These are phyloP conservation scores for Acrocyrtus sp. DNA, from an alignment of 2,888 invertebrate species.

Conservation along the genomic window DNA sequence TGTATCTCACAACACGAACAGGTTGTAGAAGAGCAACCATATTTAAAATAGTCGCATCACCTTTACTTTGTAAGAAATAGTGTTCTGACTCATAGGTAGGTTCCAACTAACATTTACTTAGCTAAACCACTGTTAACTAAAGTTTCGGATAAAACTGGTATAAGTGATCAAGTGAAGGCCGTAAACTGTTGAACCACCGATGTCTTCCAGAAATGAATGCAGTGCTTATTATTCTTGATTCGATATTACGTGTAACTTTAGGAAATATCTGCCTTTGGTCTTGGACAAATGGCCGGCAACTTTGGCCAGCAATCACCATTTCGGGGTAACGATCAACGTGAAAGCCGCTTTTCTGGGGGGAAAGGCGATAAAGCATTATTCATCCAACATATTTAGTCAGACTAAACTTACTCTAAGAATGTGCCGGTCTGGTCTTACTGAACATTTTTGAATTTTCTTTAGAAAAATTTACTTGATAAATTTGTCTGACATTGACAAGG, in stretches of 20 bases:
- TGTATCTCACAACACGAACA: no score
- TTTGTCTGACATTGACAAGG: no score
- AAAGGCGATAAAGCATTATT: no score
- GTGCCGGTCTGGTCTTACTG: no score
- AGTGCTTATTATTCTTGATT: no score
- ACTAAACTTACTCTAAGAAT: no score
- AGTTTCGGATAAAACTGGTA: neutral
- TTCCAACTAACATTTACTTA: no score
- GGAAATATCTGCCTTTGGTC: slow-evolving; percentile 62
- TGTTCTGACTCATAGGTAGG: slow-evolving; percentile 47
- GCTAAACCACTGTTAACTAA: neutral
- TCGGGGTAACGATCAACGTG: slow-evolving; percentile 52
- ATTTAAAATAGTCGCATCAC: slow-evolving; percentile 19
- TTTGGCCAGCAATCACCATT: slow-evolving; percentile 54
- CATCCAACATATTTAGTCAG: no score
- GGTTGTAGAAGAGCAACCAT: no score
- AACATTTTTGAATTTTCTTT: no score
- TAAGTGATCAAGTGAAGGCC: neutral
- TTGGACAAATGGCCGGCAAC: slow-evolving; percentile 55
- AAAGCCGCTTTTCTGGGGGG: slow-evolving; percentile 51
- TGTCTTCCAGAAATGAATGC: neutral
- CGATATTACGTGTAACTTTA: slow-evolving; percentile 46
- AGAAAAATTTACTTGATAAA: no score
- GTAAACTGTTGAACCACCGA: neutral
- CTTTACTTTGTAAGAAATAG: slow-evolving; percentile 4